Evolutionary conservation across 2,113 vertebrate genomes (phyloP), one percentile per base, ranked within the genome.

Genomic region (Xiphophorus maculatus): DNA sequence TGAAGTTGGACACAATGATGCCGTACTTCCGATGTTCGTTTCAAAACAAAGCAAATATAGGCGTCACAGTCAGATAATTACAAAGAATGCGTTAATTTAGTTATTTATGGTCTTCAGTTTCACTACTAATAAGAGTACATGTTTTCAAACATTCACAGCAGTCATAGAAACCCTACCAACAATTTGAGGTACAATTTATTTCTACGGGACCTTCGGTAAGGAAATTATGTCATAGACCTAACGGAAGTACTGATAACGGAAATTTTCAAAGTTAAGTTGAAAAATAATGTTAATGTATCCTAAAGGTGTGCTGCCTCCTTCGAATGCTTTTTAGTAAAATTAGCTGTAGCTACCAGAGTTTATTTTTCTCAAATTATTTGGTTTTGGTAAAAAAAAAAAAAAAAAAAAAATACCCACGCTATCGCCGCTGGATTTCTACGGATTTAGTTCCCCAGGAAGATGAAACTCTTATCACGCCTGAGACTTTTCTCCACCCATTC

Each of bases 31-130:
- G 75, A 0, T 0, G 0, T 0, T 0, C 1, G 8, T 67, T 86
- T 87, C 85, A 85, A 3, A 90, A 76, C 85, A 92, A 92, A 81
- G 42, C n/a, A 10, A 22, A 8, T n/a, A n/a, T 3, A 3, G 22
- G 0, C 17, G 51, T 58, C 51, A n/a, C 22, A 25, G 10, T 19
- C 51, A 25, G 51, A 58, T 0, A 3, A n/a, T 58, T n/a, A n/a
- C 22, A 58, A n/a, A 54, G 19, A 25, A 54, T 3, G 25, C 7
- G 10, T n/a, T 58, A n/a, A n/a, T n/a, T 25, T 0, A 22, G 17
- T n/a, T 22, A n/a, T n/a, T 25, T n/a, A 58, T 58, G 25, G 44
- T 7, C 15, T 48, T 48, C 44, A 48, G 44, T 48, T 48, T 5
- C 4, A 25, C 51, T 1, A 58, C 25, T 58, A 10, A n/a, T 58